Conservation (phyloP, 2,113 vertebrate species). For the Cairina moschata region DNA sequence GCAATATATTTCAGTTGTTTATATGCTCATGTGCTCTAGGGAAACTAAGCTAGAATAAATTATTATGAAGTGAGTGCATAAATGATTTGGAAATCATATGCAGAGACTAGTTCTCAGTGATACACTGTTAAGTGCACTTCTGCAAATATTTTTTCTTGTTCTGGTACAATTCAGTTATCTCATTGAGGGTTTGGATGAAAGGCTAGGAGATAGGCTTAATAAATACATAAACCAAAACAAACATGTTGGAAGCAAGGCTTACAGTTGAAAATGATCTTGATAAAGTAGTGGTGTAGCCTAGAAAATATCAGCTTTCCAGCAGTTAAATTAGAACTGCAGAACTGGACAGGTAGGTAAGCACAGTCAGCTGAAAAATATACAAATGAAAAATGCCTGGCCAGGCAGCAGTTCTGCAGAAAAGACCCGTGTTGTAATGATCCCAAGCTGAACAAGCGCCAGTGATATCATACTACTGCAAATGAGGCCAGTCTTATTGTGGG, state of each 20-base stretch:
- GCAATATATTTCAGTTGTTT: background rate
- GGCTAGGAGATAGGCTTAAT: background rate
- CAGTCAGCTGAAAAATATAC: background rate
- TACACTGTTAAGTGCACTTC: background rate
- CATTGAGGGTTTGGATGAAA: background rate
- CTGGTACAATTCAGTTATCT: background rate
- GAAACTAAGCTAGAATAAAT: background rate
- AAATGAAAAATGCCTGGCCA: background rate
- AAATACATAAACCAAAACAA: background rate
- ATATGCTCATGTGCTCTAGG: background rate
- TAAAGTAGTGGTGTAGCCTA: background rate
- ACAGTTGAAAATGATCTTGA: background rate
- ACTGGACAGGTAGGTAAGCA: background rate
- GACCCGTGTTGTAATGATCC: background rate
- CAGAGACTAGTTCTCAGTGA: background rate
- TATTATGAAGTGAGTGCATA: background rate
- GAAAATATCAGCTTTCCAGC: background rate
- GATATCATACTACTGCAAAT: background rate
- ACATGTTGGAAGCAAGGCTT: background rate
- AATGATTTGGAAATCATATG: background rate
- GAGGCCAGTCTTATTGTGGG: background rate
- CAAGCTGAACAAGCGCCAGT: background rate
- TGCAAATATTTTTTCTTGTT: background rate
- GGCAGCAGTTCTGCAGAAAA: background rate
- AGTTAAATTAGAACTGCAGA: background rate